Percentiles rank a stretch among this genome's conserved stretches.
Conservation (phyloP, 2,888 invertebrate species). For the Drosophila paramelanica region DNA sequence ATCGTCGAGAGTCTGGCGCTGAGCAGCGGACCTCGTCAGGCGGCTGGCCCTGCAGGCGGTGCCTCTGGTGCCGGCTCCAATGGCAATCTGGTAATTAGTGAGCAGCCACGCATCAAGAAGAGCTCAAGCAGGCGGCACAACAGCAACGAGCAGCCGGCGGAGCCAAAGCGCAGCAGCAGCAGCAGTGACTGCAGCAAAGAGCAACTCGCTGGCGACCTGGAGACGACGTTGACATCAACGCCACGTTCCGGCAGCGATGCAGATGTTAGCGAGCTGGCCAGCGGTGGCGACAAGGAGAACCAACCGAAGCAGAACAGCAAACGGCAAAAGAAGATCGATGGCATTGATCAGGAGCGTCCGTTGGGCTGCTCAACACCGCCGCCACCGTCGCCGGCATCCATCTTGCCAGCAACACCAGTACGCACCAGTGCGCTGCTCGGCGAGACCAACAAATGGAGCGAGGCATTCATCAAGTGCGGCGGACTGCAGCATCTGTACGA, state of each 20-base stretch:
- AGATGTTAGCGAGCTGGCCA: constrained; percentile 38
- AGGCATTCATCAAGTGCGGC: constrained; percentile 93
- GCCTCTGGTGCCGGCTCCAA: constrained; percentile 42
- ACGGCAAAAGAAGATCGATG: constrained; percentile 70
- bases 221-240: constrained; percentile 50
- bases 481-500: constrained; percentile 95
- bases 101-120: constrained; percentile 68
- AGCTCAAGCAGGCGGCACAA: constrained; percentile 63
- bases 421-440: constrained; percentile 24
- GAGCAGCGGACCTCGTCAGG: constrained; percentile 71
- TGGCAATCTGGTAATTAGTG: constrained; percentile 64
- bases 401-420: constrained; percentile 31
- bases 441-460: constrained; percentile 87
- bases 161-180: constrained; percentile 59
- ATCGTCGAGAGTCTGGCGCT: constrained; percentile 91
- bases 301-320: constrained; percentile 73
- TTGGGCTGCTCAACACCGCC: constrained; percentile 60
- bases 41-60: constrained; percentile 33
- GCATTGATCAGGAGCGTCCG: constrained; percentile 50
- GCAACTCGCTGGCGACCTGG: constrained; percentile 45
- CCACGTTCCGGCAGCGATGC: constrained; percentile 52
- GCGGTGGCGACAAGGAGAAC: constrained; percentile 79
- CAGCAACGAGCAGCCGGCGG: constrained; percentile 66
- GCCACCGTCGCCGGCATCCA: constrained; percentile 33
- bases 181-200: constrained; percentile 56